Conservation (phyloP, 1,140 invertebrate species). For the Drosophila nikananu region DNA sequence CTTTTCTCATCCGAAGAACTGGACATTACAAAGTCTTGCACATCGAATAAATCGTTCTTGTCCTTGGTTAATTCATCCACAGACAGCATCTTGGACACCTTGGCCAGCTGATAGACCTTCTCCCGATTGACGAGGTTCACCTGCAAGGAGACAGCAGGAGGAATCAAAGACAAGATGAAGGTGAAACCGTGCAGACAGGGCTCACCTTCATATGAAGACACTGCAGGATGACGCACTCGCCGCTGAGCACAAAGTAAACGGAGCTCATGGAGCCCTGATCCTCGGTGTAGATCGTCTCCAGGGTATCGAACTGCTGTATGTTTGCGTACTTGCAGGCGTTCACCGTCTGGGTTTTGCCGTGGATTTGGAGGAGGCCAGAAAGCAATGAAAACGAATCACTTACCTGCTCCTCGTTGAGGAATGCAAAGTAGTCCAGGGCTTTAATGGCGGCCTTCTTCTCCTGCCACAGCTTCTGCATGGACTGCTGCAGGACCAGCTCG, state of each 20-base stretch:
- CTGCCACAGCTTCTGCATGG: conserved; percentile 62
- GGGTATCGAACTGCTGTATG: conserved; percentile 67
- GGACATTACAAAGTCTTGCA: conserved; percentile 10
- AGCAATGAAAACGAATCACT: neutral
- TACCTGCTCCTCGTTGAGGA: conserved; percentile 67
- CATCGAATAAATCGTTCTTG: conserved; percentile 5
- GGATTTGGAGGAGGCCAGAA: too few relatives aligned
- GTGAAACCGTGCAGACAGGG: neutral
- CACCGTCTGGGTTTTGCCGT: conserved; percentile 33
- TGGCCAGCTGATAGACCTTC: conserved; percentile 20
- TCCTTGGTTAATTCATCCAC: neutral
- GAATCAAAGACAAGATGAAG: too few relatives aligned
- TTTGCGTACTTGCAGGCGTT: conserved; percentile 59
- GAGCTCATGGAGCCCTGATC: conserved; percentile 62
- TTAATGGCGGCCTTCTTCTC: conserved; percentile 66
- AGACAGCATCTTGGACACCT: neutral
- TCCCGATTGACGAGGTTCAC: conserved; percentile 8
- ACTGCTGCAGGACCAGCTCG: conserved; percentile 37
- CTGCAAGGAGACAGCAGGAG: conserved; percentile 4
- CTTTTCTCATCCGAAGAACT: conserved; percentile 32
- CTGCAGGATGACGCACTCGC: conserved; percentile 79
- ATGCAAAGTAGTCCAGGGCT: conserved; percentile 68
- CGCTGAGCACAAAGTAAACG: conserved; percentile 79
- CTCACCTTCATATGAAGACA: conserved; percentile 72
- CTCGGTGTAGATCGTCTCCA: conserved; percentile 73